Conservation (phyloP, 2,888 invertebrate genomes). For the Amphimallon solstitiale region DNA sequence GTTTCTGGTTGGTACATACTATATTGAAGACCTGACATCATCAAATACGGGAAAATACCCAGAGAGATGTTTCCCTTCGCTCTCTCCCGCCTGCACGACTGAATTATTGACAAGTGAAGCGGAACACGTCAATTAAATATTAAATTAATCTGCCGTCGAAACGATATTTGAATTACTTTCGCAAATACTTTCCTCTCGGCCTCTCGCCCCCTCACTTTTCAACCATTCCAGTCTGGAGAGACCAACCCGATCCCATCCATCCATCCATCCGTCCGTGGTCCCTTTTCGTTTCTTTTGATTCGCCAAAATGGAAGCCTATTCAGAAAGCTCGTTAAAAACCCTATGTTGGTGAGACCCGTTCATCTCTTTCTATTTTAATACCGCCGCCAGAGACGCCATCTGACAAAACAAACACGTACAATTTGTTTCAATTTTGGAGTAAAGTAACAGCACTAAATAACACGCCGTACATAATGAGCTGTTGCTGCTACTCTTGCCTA, state of each 20-base stretch:
- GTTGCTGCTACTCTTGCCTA: too few species aligned
- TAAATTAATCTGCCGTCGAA: constrained; percentile 31
- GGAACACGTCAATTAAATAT: constrained; percentile 30
- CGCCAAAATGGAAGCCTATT: constrained; percentile 26
- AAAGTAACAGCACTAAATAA: constrained; percentile 29
- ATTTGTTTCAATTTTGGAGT: constrained; percentile 36
- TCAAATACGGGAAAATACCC: constrained; percentile 24
- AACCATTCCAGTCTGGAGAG: background rate
- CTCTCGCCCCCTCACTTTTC: background rate
- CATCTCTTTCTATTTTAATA: constrained; percentile 1
- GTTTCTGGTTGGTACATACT: constrained; percentile 2
- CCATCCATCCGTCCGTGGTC: background rate
- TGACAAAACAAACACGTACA: constrained; percentile 31
- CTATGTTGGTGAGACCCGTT: constrained; percentile 8
- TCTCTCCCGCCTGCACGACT: constrained; percentile 5
- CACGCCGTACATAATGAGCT: constrained; percentile 28
- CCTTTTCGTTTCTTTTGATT: constrained; percentile 11
- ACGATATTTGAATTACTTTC: constrained; percentile 33
- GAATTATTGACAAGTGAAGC: constrained; percentile 32
- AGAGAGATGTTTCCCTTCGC: constrained; percentile 3
- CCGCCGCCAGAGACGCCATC: constrained; percentile 13
- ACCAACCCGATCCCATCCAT: background rate
- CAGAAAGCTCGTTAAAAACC: constrained; percentile 22
- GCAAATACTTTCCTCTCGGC: constrained; percentile 14
- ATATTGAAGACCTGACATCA: constrained; percentile 18